phyloP scores from a whole-genome alignment of 1,140 invertebrate genomes.

The Macrostomum lignano region DNA sequence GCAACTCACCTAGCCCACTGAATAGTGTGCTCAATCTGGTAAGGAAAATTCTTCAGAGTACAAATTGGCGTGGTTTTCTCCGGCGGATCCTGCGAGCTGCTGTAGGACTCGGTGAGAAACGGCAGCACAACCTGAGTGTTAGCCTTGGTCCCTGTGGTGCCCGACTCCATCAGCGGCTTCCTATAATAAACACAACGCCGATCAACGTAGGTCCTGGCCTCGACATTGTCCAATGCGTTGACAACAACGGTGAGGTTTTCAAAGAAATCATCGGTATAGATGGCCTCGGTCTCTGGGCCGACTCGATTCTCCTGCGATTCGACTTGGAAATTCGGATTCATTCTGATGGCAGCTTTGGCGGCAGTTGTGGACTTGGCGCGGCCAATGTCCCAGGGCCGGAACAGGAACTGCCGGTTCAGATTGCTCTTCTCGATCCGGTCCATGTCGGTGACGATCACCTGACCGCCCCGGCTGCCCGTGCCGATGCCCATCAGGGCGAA shows the following conservation, averaged over 20 bases:
- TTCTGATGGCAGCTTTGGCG: conserved; percentile 40
- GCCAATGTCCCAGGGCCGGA: conserved; percentile 70
- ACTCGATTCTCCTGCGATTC: conserved; percentile 68
- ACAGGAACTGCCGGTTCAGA: conserved; percentile 88
- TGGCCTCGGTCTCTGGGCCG: conserved; percentile 63
- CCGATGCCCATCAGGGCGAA: conserved; percentile 93
- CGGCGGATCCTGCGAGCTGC: conserved; percentile 84
- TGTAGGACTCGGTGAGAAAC: conserved; percentile 66
- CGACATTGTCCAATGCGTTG: conserved; percentile 87
- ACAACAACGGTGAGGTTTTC: conserved; percentile 65
- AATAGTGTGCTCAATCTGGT: conserved; percentile 79
- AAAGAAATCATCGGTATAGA: conserved; percentile 84
- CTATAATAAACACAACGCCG: conserved; percentile 82
- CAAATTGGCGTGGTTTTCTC: conserved; percentile 96
- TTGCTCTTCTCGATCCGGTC: conserved; percentile 96
- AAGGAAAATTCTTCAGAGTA: conserved; percentile 93
- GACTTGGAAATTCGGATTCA: conserved; percentile 70
- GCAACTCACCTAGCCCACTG: conserved; percentile 73
- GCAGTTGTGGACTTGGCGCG: conserved; percentile 65
- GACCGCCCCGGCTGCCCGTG: conserved; percentile 31
- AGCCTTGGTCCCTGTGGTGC: conserved; percentile 89
- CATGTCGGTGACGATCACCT: conserved; percentile 77
- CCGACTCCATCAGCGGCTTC: conserved; percentile 77
- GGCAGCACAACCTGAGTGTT: conserved; percentile 87
- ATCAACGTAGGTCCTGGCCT: conserved; percentile 67